A percentile compares a stretch with the other conserved stretches of the same genome.
Evolutionary conservation across 2,888 invertebrate species (phyloP).

Genomic region (Standfussiana lucernea): DNA sequence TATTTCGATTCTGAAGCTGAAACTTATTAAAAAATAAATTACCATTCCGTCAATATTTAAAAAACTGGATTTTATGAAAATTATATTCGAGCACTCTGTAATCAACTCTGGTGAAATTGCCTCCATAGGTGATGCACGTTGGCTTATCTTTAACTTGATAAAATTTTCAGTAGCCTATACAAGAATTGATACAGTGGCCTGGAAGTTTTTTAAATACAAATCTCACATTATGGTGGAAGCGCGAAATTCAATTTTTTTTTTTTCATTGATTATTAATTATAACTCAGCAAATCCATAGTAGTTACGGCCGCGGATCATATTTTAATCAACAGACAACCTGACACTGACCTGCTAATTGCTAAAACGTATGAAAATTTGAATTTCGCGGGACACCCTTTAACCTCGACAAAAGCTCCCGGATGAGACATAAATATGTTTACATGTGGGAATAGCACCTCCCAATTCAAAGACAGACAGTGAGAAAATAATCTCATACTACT

Average conservation of each 20-base stretch:
- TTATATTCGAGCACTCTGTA: neutral
- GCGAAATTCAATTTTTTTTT: too few relatives aligned
- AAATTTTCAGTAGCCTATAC: neutral
- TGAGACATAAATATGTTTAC: neutral
- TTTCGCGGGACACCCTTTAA: too few relatives aligned
- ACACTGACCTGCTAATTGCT: too few relatives aligned
- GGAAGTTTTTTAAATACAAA: too few relatives aligned
- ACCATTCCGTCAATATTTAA: conserved; percentile 2
- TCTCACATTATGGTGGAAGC: too few relatives aligned
- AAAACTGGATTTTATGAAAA: neutral
- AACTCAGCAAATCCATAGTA: too few relatives aligned
- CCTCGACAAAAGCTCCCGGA: neutral
- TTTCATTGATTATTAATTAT: too few relatives aligned
- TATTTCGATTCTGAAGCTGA: conserved; percentile 32
- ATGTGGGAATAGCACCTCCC: neutral
- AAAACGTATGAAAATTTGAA: too few relatives aligned
- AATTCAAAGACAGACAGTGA: neutral
- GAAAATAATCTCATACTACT: too few relatives aligned
- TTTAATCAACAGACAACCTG: too few relatives aligned
- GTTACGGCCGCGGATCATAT: too few relatives aligned
- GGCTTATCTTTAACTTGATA: neutral
- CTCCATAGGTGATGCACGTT: neutral
- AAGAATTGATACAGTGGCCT: neutral
- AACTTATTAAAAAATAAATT: neutral
- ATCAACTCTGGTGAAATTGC: neutral